Conservation (phyloP, 1,140 invertebrate genomes). For the Acromyrmex heyeri region DNA sequence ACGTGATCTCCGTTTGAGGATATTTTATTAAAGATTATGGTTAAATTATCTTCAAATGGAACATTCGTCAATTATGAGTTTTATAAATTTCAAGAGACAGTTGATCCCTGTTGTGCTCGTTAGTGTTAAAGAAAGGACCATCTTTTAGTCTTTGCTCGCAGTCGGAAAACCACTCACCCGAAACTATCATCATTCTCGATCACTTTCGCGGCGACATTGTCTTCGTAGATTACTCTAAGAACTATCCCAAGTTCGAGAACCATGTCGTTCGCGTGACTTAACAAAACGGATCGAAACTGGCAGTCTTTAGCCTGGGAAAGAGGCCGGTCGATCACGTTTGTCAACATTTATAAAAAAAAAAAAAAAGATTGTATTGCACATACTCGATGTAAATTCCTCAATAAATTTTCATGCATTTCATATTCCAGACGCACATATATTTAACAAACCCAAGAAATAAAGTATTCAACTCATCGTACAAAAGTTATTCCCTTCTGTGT, state of each 20-base stretch:
- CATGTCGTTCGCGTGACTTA: not conserved
- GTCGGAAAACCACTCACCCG: not conserved
- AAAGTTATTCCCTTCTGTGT: not conserved
- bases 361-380: not conserved
- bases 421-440: not conserved
- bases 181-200: constrained; percentile 12
- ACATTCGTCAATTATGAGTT: not conserved
- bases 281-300: constrained; percentile 8
- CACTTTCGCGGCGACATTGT: not conserved
- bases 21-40: not conserved
- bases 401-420: constrained; percentile 37
- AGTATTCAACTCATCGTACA: not conserved
- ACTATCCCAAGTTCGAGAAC: constrained; percentile 12
- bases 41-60: not conserved
- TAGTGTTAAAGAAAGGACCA: not conserved
- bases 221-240: not conserved
- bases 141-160: not conserved
- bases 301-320: constrained; percentile 56
- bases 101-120: not conserved
- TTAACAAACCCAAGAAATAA: not conserved
- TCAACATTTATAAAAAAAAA: not conserved
- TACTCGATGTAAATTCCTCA: constrained; percentile 19
- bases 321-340: constrained; percentile 20
- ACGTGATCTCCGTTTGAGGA: not conserved
- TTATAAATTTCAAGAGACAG: not conserved